Percentiles rank a stretch among this genome's conserved stretches.
Evolutionary conservation across 2,888 invertebrate genomes (phyloP).

Genomic region (Lasioglossum figueresi): DNA sequence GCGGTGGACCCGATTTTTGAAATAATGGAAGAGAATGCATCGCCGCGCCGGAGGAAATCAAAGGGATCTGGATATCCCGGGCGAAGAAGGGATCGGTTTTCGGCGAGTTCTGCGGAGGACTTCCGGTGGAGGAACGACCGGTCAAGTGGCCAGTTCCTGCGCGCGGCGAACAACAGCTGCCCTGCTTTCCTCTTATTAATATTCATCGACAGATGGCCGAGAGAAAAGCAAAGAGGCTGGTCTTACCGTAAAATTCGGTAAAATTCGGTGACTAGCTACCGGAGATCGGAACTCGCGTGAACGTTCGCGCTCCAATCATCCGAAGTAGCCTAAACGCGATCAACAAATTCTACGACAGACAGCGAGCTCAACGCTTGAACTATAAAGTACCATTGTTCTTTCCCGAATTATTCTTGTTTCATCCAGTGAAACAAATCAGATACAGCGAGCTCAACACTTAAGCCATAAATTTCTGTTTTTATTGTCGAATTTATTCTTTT

Average conservation of each 20-base stretch:
- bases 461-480: background rate
- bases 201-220: conserved; percentile 55
- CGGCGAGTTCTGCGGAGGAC: conserved; percentile 50
- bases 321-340: background rate
- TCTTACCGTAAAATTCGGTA: conserved; percentile 18
- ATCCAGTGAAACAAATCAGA: no score
- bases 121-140: conserved; percentile 51
- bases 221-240: conserved; percentile 9
- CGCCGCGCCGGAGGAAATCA: background rate
- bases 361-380: background rate
- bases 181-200: conserved; percentile 63
- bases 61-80: background rate
- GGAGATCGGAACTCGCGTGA: background rate
- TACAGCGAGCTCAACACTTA: background rate
- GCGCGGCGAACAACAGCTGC: conserved; percentile 51
- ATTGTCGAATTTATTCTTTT: background rate
- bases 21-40: background rate
- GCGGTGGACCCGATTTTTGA: background rate
- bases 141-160: conserved; percentile 64
- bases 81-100: conserved; percentile 44
- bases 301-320: background rate
- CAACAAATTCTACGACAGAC: background rate
- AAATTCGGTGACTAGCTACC: conserved; percentile 1
- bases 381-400: no score
- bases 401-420: no score